Conservation (phyloP, 2,113 vertebrate genomes). For the Cryptotis parvus region DNA sequence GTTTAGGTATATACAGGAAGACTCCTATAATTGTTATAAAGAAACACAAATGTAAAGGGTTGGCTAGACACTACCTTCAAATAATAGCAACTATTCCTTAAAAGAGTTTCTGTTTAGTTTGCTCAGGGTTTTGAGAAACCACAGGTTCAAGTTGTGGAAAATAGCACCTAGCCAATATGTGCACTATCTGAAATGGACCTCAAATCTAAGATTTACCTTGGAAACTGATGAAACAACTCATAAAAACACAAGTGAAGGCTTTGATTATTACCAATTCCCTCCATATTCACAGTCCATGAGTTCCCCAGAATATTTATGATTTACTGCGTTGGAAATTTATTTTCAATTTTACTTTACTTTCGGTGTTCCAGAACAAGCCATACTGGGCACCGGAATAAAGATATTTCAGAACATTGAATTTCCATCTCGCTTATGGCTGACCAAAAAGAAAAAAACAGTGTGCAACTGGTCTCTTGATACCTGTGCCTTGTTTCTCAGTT, state of each 20-base stretch:
- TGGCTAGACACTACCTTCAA: not conserved
- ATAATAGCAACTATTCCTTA: conserved; percentile 9
- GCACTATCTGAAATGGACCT: not conserved
- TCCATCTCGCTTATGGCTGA: not conserved
- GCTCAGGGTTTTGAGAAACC: conserved; percentile 18
- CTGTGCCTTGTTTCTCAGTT: not conserved
- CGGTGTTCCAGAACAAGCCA: conserved; percentile 47
- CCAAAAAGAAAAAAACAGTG: not conserved
- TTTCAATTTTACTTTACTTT: conserved; percentile 68
- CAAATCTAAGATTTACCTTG: not conserved
- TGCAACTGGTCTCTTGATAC: not conserved
- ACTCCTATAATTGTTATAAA: not conserved
- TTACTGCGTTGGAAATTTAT: conserved; percentile 68
- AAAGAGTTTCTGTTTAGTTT: conserved; percentile 19
- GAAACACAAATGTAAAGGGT: not conserved
- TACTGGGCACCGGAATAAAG: conserved; percentile 43
- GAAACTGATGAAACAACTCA: not conserved
- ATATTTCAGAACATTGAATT: conserved; percentile 56
- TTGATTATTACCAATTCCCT: not conserved
- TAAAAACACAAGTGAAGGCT: not conserved
- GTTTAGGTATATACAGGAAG: not conserved
- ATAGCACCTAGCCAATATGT: not conserved
- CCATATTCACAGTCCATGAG: not conserved
- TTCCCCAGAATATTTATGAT: conserved; percentile 43
- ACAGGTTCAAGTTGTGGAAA: not conserved